These are phyloP conservation scores for Zaprionus tsacasi DNA, from an alignment of 1,140 invertebrate species.

Conservation along the genomic window DNA sequence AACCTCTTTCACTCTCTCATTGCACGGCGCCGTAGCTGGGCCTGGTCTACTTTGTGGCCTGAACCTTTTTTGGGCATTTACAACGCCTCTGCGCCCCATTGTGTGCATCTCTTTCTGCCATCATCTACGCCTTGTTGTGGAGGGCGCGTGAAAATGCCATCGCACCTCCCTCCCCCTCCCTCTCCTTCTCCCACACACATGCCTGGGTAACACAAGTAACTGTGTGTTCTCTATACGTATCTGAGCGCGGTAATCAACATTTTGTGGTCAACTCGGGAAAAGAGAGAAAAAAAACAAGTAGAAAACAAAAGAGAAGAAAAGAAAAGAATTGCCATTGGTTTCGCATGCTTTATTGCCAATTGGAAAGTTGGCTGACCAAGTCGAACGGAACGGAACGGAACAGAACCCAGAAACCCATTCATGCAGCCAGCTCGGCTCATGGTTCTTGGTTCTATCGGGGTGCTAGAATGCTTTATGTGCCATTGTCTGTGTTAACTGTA, in stretches of 20 bases:
- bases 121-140: slow-evolving; percentile 14
- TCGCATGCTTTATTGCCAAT: slow-evolving; percentile 81
- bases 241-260: slow-evolving; percentile 74
- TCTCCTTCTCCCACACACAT: background rate
- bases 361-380: slow-evolving; percentile 71
- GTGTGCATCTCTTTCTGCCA: slow-evolving; percentile 28
- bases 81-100: slow-evolving; percentile 75
- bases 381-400: slow-evolving; percentile 10
- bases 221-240: slow-evolving; percentile 43
- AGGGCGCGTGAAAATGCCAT: slow-evolving; percentile 79
- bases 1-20: slow-evolving; percentile 50
- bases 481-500: slow-evolving; percentile 73
- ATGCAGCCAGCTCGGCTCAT: slow-evolving; percentile 20
- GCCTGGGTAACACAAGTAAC: background rate
- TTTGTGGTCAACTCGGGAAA: slow-evolving; percentile 71
- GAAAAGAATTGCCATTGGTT: slow-evolving; percentile 70
- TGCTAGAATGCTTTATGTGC: slow-evolving; percentile 80
- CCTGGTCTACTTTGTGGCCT: slow-evolving; percentile 48
- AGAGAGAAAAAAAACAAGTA: slow-evolving; percentile 30
- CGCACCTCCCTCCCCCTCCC: background rate
- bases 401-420: slow-evolving; percentile 61
- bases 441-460: slow-evolving; percentile 15
- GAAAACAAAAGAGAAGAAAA: slow-evolving; percentile 36
- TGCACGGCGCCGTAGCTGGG: no score
- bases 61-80: slow-evolving; percentile 79